A percentile compares a stretch with the other conserved stretches of the same genome.
Evolutionary conservation across 2,113 vertebrate species (phyloP).

Genomic region (Lycaon pictus): DNA sequence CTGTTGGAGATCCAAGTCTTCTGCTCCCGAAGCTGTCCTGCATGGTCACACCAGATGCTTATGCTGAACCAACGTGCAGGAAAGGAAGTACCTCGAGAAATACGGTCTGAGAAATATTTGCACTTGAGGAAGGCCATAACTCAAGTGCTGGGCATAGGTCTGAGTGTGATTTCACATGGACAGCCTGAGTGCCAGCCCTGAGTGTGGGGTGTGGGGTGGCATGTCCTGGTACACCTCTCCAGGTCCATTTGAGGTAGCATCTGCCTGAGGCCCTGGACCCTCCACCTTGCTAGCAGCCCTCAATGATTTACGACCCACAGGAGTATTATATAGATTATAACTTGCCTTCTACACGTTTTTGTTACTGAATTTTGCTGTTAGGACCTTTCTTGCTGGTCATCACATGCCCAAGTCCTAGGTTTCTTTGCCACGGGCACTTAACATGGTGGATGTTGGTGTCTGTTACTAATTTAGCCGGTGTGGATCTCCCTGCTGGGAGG

Average conservation of each 20-base stretch:
- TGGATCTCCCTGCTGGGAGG: background rate
- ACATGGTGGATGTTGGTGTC: background rate
- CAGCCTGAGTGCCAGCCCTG: too few relatives aligned
- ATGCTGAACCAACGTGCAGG: background rate
- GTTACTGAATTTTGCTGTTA: background rate
- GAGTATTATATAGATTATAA: rapidly evolving
- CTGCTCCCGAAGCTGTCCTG: background rate
- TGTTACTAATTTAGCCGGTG: background rate
- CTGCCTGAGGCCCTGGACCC: background rate
- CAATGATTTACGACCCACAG: background rate
- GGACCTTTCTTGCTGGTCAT: background rate
- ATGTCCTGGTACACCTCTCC: rapidly evolving
- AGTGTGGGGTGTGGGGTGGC: background rate
- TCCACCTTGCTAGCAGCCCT: background rate
- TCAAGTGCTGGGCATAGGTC: background rate
- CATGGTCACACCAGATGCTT: background rate
- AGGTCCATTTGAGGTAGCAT: rapidly evolving
- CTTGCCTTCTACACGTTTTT: background rate
- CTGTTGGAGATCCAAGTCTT: too few relatives aligned
- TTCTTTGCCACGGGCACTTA: background rate
- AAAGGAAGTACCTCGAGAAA: background rate
- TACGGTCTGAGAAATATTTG: background rate
- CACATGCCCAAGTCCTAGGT: too few relatives aligned
- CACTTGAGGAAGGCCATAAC: background rate
- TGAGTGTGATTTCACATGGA: background rate